phyloP scores from a whole-genome alignment of 2,797 vertebrate genomes.

The Cossypha dichroa region DNA sequence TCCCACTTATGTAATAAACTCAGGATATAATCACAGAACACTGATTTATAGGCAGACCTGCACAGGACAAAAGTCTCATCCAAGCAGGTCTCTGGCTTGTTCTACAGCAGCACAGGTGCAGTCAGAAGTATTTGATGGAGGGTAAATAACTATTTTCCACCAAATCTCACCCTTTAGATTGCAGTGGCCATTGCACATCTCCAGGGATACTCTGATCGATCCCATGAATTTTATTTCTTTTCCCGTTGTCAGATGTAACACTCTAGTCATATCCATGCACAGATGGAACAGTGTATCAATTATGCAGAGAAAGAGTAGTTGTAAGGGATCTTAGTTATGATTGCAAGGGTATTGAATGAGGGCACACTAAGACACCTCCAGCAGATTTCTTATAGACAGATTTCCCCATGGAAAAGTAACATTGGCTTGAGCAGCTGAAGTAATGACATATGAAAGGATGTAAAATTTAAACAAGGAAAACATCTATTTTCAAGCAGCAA shows the following conservation, averaged over 20 bases:
- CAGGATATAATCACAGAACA: not conserved
- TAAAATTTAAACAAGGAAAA: not conserved
- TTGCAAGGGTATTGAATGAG: not conserved
- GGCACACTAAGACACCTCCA: not conserved
- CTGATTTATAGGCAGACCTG: not conserved
- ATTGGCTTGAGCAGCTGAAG: not conserved
- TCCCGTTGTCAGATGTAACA: not conserved
- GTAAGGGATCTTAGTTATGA: not conserved
- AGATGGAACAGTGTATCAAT: not conserved
- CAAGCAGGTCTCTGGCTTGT: not conserved
- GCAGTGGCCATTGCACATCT: not conserved
- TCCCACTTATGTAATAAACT: not conserved
- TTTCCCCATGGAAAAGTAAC: not conserved
- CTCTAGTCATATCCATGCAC: not conserved
- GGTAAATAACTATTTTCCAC: not conserved
- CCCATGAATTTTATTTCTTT: not conserved
- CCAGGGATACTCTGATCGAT: not conserved
- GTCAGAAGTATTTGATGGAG: not conserved
- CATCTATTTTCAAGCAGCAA: not conserved
- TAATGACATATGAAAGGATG: not conserved
- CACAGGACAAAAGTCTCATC: not conserved
- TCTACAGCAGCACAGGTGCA: not conserved
- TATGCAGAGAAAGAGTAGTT: not conserved
- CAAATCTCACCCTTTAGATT: not conserved
- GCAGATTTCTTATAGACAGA: not conserved